Evolutionary conservation across 2,797 vertebrate species (phyloP), one percentile per base, ranked within the genome.

Genomic region (Carcharodon carcharias): DNA sequence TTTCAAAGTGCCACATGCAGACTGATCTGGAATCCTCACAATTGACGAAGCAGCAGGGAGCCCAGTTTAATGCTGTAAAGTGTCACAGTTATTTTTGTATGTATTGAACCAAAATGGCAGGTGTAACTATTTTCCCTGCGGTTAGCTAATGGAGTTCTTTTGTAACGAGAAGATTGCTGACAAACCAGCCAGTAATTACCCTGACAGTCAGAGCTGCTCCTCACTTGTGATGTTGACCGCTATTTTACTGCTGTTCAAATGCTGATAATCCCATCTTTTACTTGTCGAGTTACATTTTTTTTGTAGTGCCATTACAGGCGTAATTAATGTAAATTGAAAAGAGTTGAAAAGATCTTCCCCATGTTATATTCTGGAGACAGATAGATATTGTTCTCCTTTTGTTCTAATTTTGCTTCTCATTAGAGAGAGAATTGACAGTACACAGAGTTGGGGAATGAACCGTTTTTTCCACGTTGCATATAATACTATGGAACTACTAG

Each of bases 41-140:
- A 95, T 95, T 71, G 94, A 97, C 97, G 97, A 97, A 96, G 96
- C 97, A 14, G 77, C 67, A 96, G 82, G 96, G 97, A 96, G 96
- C 73, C 96, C 96, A 96, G 96, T 97, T 96, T 97, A n/a, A 96
- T 96, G 73, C 96, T 96, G 96, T 96, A 97, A 97, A 73, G 93
- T 85, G 93, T 35, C 91, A 85, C 96, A 87, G 40, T 5, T 80
- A 94, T 96, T 94, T 56, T 56, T 31, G 77, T 92, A 67, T 67
- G 91, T 92, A 54, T 58, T 95, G 61, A 69, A 96, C 31, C 88
- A 61, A 80, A 89, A 89, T 73, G 96, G 96, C 96, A 96, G 96
- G 96, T 96, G 95, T 73, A 82, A 71, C 50, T 73, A 77, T 94
- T 92, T 82, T 92, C 96, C 50, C 73, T 71, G 87, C 88, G 26